Conservation (phyloP, 2,888 invertebrate species). For the Caenorhabditis sinica region DNA sequence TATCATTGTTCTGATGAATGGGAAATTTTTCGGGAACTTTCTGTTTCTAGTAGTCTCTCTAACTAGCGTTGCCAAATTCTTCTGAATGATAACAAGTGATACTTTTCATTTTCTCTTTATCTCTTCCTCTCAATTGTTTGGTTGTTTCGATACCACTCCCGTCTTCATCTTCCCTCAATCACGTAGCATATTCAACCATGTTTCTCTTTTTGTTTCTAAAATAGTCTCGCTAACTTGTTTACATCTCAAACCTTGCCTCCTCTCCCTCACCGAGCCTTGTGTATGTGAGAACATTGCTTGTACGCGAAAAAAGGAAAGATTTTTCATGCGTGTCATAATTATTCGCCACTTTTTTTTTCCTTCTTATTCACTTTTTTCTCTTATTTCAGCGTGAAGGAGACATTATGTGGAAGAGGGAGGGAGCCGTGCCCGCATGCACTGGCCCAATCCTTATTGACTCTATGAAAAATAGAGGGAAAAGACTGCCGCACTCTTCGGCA, state of each 20-base stretch:
- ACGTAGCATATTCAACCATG: no score
- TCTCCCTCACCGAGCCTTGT: background rate
- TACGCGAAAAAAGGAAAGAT: background rate
- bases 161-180: background rate
- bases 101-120: background rate
- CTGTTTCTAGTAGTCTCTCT: background rate
- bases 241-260: background rate
- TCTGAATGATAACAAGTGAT: background rate
- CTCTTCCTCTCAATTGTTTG: background rate
- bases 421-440: constrained; percentile 18
- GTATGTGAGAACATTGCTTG: constrained; percentile 1
- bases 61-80: background rate
- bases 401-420: background rate
- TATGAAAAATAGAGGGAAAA: constrained; percentile 10
- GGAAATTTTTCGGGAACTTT: background rate
- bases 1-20: constrained; percentile 1
- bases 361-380: background rate
- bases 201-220: background rate
- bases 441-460: constrained; percentile 20
- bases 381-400: background rate
- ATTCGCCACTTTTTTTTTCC: background rate
- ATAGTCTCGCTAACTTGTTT: background rate
- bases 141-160: background rate
- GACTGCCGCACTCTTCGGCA: background rate
- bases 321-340: constrained; percentile 19